Base-by-base conservation (phyloP, 1,140 invertebrate genomes). In the Anadara kagoshimensis region DNA sequence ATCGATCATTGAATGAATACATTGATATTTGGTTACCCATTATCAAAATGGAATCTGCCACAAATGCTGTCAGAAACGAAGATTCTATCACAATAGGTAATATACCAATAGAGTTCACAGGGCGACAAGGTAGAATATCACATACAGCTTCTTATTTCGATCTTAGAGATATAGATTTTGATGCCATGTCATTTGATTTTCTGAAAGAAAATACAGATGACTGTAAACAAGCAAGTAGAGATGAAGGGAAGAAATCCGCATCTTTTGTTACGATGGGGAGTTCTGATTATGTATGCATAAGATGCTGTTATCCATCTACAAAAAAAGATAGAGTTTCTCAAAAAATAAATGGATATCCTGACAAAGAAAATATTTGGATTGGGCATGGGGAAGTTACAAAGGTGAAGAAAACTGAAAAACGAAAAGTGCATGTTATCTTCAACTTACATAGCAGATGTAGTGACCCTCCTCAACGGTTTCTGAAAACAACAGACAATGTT, bases 11-110 rank as follows among this genome's bases (percentile, higher is more conserved):
- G 16, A 53, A 29, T 10, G 76, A 78, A 18, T 81, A 81, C 54
- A 18, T 63, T 0, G 43, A 57, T 29, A 73, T 62, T 14, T 78
- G 76, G 79, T 59, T 78, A 51, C 72, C 71, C 7, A 26, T 81
- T 5, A 44, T 81, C n/a, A 62, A 69, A 26, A 78, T 81, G 76
- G 79, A 81, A 51, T 66, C 76, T 43, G 77, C 79, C 14, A 54
- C 61, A 2, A 69, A 62, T 12, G 59, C 77, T 18, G 72, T 53
- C 0, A 53, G 36, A 4, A 36, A 36, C 20, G 68, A 68, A 12
- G 74, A 77, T 22, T 51, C 73, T 8, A 29, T 63, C 10, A 66
- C 69, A 8, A 69, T 76, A 29, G 78, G 68, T 45, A 63, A 66
- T 16, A 41, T 57, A 41, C 59, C 43, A 16, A n/a, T 57, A 24